Evolutionary conservation across 2,888 invertebrate genomes (phyloP), one percentile per base, ranked within the genome.

Genomic region (Troglohyphantes excavatus): DNA sequence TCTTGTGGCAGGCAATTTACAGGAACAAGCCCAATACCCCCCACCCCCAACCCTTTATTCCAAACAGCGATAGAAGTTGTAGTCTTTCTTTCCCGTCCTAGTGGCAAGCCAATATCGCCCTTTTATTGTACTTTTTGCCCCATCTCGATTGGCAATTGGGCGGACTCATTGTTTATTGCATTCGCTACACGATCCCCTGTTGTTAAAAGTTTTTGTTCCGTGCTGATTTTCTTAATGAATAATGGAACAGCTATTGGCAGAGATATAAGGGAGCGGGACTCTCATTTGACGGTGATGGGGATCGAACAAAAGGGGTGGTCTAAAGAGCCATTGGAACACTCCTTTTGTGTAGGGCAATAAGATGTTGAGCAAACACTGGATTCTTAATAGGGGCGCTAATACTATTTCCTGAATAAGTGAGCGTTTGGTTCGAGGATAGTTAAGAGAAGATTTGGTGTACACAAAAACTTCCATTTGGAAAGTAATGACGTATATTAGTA

Each of bases 141-240:
- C 39, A n/a, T 43, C 23, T 19, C 43, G 21, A 65, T 43, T 78
- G 78, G 65, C 79, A 81, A 81, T 81, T 53, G 79, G 53, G 27
- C 27, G 46, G 29, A 29, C 68, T 53, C 68, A 53, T 68, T 81
- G 79, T 81, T 81, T 81, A 81, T 68, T 81, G 79, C 61, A 81
- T 81, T 81, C 79, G 29, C 67, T 81, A 81, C 79, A 81, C 79
- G 68, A 46, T 33, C 68, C 68, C 43, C 46, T 53, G 79, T 81
- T 53, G 79, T 81, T 81, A 81, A 81, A 68, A 81, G 67, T 81
- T 81, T 81, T 73, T 81, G 46, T 81, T 81, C 67, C 53, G 67
- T 81, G 67, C 67, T 81, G 79, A 81, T 81, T 81, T 53, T 81
- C 79, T 81, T 81, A 68, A 81, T 81, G 79, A 81, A 81, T 81